Conservation (phyloP, 1,140 invertebrate genomes). For the Drosophila orena region DNA sequence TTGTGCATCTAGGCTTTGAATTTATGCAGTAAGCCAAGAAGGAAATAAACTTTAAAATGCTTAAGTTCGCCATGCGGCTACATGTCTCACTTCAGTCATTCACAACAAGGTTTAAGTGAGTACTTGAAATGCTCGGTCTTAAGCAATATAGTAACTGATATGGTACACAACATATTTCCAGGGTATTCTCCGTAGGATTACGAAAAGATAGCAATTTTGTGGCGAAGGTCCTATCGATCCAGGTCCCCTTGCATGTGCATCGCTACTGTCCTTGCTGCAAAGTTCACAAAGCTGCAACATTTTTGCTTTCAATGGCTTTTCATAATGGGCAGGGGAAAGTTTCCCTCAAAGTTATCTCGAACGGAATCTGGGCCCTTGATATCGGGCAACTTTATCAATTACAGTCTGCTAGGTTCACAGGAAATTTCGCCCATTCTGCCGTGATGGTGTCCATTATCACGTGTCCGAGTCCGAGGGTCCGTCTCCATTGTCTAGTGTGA, state of each 20-base stretch:
- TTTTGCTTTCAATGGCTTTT: slow-evolving; percentile 11
- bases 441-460: slow-evolving; percentile 36
- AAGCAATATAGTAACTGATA: too few relatives aligned
- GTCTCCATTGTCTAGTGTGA: slow-evolving; percentile 46
- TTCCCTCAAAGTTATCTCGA: slow-evolving; percentile 26
- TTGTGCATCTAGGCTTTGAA: too few relatives aligned
- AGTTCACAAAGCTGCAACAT: slow-evolving; percentile 36
- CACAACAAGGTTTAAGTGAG: too few relatives aligned
- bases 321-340: slow-evolving; percentile 2
- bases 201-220: slow-evolving; percentile 17
- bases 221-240: slow-evolving; percentile 33
- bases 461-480: slow-evolving; percentile 41
- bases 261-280: slow-evolving; percentile 28
- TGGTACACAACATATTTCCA: too few relatives aligned
- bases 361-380: slow-evolving; percentile 23
- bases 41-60: too few relatives aligned
- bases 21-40: too few relatives aligned
- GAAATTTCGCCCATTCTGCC: neutral
- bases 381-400: slow-evolving; percentile 28
- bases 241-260: slow-evolving; percentile 24
- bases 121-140: too few relatives aligned
- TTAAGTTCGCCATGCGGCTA: too few relatives aligned
- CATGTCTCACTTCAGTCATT: too few relatives aligned
- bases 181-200: slow-evolving; percentile 11
- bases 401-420: slow-evolving; percentile 7